Base-by-base conservation (phyloP, 2,888 invertebrate species). In the Neoascia interrupta region DNA sequence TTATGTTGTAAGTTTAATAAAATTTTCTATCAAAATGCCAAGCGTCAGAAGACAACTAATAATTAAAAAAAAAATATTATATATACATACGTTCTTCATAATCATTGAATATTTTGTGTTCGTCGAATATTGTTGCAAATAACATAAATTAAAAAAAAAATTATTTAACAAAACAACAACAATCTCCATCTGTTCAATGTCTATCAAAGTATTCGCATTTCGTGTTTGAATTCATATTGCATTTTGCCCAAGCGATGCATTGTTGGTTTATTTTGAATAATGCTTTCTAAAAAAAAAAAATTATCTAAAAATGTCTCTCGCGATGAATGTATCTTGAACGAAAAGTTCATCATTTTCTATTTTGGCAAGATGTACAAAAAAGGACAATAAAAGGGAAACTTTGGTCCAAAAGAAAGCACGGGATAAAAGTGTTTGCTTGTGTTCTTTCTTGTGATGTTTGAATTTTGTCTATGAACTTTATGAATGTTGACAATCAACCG, bases 1-100 rank as follows among this genome's bases (percentile, higher is more conserved):
- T 87, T 90, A 90, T 90, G 92, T 91, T 89, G 92, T 92, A 92
- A 92, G 92, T 92, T 89, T 90, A 86, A 85, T 86, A 85, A 86
- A 86, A 85, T 84, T 73, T 61, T 68, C 60, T n/a, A n/a, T 56
- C n/a, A 49, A 63, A 45, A 39, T 34, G 45, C 23, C 72, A 49
- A 72, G 36, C 72, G 54, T 49, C 66, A 60, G 76, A 64, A 47
- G 61, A 75, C 37, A 56, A 31, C 16, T 21, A 13, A 11, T 43
- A 36, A 23, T 11, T 23, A 39, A 45, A 39, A 47, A 68, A 51
- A 23, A n/a, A n/a, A n/a, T n/a, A n/a, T n/a, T n/a, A n/a, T n/a
- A n/a, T n/a, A n/a, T n/a, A n/a, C n/a, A n/a, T n/a, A n/a, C n/a
- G 64, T 31, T 31, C 60, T 36, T 76, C 72, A 66, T 64, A 28